Conservation (phyloP, 2,113 vertebrate genomes). For the Chauna torquata region DNA sequence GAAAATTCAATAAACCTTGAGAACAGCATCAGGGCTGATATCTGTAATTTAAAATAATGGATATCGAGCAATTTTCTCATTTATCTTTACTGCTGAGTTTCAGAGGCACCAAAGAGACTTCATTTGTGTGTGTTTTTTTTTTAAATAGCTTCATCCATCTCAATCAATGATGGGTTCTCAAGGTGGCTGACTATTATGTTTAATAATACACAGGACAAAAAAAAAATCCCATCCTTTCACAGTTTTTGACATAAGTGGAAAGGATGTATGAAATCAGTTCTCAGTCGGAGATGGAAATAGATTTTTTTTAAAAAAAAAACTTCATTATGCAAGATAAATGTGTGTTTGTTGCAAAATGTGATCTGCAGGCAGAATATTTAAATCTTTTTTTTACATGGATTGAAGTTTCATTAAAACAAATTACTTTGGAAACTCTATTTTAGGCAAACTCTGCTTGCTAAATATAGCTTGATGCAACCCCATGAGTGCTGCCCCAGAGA, state of each 20-base stretch:
- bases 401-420: neutral
- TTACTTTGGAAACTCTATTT: neutral
- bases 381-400: neutral
- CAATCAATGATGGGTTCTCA: slow-evolving; percentile 81
- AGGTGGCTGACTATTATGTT: slow-evolving; percentile 78
- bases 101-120: slow-evolving; percentile 80
- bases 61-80: slow-evolving; percentile 85
- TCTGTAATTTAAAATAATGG: slow-evolving; percentile 87
- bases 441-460: neutral
- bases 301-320: neutral
- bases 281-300: neutral
- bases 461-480: neutral
- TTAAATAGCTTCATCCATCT: slow-evolving; percentile 83
- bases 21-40: slow-evolving; percentile 75
- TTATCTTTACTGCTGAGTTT: slow-evolving; percentile 84
- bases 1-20: slow-evolving; percentile 80
- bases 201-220: slow-evolving; percentile 57
- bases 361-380: slow-evolving; percentile 16
- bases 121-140: slow-evolving; percentile 74
- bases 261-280: neutral
- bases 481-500: rapidly evolving
- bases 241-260: slow-evolving; percentile 9
- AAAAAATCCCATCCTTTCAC: neutral
- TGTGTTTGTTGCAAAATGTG: neutral
- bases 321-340: neutral